phyloP scores from a whole-genome alignment of 2,888 invertebrate species.

The Troides helena region DNA sequence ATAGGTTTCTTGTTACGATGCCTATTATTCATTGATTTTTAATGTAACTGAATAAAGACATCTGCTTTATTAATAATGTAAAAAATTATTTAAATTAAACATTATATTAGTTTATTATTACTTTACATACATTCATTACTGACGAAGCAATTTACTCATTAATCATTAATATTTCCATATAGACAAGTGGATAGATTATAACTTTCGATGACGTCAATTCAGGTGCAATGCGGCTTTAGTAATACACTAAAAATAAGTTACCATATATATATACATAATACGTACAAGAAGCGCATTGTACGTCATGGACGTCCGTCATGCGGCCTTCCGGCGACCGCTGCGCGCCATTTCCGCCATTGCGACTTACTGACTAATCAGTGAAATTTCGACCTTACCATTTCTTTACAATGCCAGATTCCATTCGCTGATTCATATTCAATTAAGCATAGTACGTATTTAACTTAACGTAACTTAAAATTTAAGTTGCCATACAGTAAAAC shows the following conservation, averaged over 20 bases:
- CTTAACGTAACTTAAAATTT: no score
- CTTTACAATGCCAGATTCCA: constrained; percentile 15
- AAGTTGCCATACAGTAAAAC: no score
- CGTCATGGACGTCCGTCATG: constrained; percentile 44
- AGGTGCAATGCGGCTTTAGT: constrained; percentile 45
- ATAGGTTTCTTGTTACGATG: no score
- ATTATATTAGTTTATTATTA: not conserved
- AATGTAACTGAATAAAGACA: not conserved
- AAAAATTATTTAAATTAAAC: no score
- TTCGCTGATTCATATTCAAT: constrained; percentile 13
- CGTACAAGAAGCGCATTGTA: constrained; percentile 20
- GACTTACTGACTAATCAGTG: constrained; percentile 29
- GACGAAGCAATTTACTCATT: not conserved
- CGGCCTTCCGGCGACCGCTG: constrained; percentile 40
- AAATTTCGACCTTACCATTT: constrained; percentile 21
- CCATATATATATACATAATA: not conserved
- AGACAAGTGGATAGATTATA: constrained; percentile 1
- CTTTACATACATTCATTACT: not conserved
- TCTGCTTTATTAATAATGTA: not conserved
- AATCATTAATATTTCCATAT: not conserved
- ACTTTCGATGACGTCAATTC: constrained; percentile 39
- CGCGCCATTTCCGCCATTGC: constrained; percentile 36
- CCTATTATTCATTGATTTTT: no score
- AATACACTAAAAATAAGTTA: constrained; percentile 34
- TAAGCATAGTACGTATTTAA: not conserved